Base-by-base conservation (phyloP, 2,888 invertebrate species). In the Colostygia pectinataria region DNA sequence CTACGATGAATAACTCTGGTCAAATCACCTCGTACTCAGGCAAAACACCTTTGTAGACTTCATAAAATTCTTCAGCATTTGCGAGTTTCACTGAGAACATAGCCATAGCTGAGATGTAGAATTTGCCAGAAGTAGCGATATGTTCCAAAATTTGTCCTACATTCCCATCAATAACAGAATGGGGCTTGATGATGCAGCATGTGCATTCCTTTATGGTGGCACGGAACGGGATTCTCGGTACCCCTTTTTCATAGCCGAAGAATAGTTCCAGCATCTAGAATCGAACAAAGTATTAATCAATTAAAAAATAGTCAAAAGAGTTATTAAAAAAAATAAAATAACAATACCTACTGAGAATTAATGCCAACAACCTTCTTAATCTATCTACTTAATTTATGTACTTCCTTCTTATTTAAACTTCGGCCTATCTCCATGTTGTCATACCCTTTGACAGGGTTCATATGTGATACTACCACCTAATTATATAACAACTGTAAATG, bases 31-130 rank as follows among this genome's bases (percentile, higher is more conserved):
- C 91, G 71, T 93, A 95, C 71, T 96, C 96, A 1, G 94, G 92
- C 15, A 96, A 80, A 38, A 97, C 95, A 0, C 96, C 97, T 77
- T 96, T 96, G 78, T 98, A 98, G 9, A 98, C 93, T 90, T 98
- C 98, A 65, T 94, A 93, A 87, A 98, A 98, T 77, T 98, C 97
- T 77, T 95, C 94, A 13, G 97, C 96, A 74, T 97, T 95, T 0
- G 93, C 90, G 29, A 94, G 90, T 63, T 94, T 95, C 65, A 98
- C 86, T 46, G 93, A 90, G 70, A 95, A 94, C 92, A 96, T 94
- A 71, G 96, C 94, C 68, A 98, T 90, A 0, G 95, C 97, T 0
- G 94, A 93, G 47, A 98, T 93, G 51, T 91, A 91, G 70, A 95
- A 98, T 10, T 93, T 93, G 42, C 92, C 92, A 9, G 80, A 77